A percentile compares a stretch with the other conserved stretches of the same genome.
phyloP scores from a whole-genome alignment of 1,140 invertebrate species.

The Hyles euphorbiae region DNA sequence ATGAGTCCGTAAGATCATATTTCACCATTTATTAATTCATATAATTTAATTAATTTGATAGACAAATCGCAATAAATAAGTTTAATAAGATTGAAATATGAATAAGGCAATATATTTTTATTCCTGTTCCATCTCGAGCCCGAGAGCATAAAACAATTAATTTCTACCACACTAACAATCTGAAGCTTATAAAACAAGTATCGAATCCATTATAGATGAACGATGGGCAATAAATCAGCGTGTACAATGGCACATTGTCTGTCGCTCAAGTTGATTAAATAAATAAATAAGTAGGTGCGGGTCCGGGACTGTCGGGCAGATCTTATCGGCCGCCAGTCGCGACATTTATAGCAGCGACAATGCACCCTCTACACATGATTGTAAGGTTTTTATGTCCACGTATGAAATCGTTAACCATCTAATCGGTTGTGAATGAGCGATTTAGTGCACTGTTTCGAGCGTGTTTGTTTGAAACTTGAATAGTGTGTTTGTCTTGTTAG shows the following conservation, averaged over 20 bases:
- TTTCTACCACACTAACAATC: neutral
- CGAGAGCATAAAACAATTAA: constrained; percentile 6
- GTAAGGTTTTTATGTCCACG: constrained; percentile 37
- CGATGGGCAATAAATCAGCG: constrained; percentile 58
- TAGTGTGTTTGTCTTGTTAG: constrained; percentile 35
- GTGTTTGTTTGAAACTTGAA: constrained; percentile 35
- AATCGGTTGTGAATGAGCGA: constrained; percentile 13
- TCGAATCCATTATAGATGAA: constrained; percentile 50
- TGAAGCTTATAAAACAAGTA: constrained; percentile 38
- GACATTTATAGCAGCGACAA: constrained; percentile 43
- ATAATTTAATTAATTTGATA: too few species aligned
- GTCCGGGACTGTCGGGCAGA: constrained; percentile 51
- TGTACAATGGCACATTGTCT: constrained; percentile 71
- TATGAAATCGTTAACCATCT: constrained; percentile 23
- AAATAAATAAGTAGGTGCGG: constrained; percentile 68
- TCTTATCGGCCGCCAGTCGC: constrained; percentile 51
- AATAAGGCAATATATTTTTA: too few species aligned
- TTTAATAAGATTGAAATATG: too few species aligned
- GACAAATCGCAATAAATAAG: too few species aligned
- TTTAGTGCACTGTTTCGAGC: constrained; percentile 39
- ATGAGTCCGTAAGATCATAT: too few species aligned
- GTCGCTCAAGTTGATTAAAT: constrained; percentile 70
- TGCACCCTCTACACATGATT: constrained; percentile 32
- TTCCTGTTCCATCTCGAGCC: too few species aligned
- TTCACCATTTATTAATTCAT: too few species aligned